Conservation (phyloP, 2,888 invertebrate species). For the Caenorhabditis zanzibari region DNA sequence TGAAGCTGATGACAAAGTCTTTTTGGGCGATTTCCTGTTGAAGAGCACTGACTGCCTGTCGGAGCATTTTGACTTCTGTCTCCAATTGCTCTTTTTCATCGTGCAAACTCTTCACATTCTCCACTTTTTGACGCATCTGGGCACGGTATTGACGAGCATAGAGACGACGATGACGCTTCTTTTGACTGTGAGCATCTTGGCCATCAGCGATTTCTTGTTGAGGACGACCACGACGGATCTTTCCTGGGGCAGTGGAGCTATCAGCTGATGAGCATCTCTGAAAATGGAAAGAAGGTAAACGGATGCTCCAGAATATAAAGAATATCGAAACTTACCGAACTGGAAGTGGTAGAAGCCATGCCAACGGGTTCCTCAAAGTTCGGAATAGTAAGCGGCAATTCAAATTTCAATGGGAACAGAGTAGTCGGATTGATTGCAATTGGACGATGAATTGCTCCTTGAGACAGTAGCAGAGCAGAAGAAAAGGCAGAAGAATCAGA, state of each 20-base stretch:
- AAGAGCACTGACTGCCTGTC: slow-evolving; percentile 38
- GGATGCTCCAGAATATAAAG: neutral
- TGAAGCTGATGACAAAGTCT: slow-evolving; percentile 53
- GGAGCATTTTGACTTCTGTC: slow-evolving; percentile 51
- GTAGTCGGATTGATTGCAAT: slow-evolving; percentile 39
- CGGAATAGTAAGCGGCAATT: slow-evolving; percentile 11
- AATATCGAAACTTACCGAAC: slow-evolving; percentile 45
- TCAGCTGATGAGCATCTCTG: slow-evolving; percentile 65
- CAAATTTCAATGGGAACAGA: slow-evolving; percentile 24
- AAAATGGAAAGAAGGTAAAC: slow-evolving; percentile 19
- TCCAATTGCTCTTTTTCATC: slow-evolving; percentile 67
- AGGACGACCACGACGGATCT: slow-evolving; percentile 71
- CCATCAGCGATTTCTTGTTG: slow-evolving; percentile 75
- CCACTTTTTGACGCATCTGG: slow-evolving; percentile 74
- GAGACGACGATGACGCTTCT: slow-evolving; percentile 70
- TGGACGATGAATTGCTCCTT: slow-evolving; percentile 44
- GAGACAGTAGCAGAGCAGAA: slow-evolving; percentile 6
- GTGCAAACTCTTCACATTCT: slow-evolving; percentile 70
- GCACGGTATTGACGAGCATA: slow-evolving; percentile 74
- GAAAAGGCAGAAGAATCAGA: slow-evolving; percentile 7
- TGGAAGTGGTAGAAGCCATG: slow-evolving; percentile 39
- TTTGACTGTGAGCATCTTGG: slow-evolving; percentile 73
- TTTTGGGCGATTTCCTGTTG: slow-evolving; percentile 53
- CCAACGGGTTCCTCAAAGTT: slow-evolving; percentile 22
- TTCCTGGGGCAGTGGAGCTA: slow-evolving; percentile 41